Evolutionary conservation across 1,140 invertebrate genomes (phyloP).

Genomic region (Bombus balteatus): DNA sequence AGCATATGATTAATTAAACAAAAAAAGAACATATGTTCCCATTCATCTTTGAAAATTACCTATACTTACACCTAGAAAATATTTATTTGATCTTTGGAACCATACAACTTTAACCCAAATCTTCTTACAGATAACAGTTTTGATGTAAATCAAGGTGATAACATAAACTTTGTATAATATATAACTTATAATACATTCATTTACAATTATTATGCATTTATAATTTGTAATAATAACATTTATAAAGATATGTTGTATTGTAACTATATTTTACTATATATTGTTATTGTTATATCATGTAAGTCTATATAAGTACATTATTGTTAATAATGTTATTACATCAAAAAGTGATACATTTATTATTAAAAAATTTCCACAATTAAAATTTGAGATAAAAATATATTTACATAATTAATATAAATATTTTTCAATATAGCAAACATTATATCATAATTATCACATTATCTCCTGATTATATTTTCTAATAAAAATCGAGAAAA

Average conservation of each 20-base stretch:
- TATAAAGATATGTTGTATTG: conserved; percentile 1
- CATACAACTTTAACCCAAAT: too few relatives aligned
- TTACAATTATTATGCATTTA: background rate
- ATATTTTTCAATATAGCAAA: background rate
- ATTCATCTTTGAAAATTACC: background rate
- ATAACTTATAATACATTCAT: background rate
- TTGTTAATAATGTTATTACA: conserved; percentile 26
- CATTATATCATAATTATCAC: conserved; percentile 6
- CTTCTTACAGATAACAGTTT: too few relatives aligned
- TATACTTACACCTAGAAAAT: background rate
- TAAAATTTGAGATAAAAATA: conserved; percentile 9
- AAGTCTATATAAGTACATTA: conserved; percentile 5
- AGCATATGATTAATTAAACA: too few relatives aligned
- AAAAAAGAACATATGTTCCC: background rate
- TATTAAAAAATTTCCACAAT: background rate
- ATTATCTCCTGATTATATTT: background rate
- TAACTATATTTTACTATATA: conserved; percentile 30
- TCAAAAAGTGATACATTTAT: background rate
- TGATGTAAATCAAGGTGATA: background rate
- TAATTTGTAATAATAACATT: background rate
- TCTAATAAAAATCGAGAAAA: background rate
- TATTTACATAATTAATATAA: background rate
- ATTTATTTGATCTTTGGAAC: background rate
- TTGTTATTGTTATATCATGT: conserved; percentile 18
- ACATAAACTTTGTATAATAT: background rate